Evolutionary conservation across 1,140 invertebrate species (phyloP), one percentile per base, ranked within the genome.

Genomic region (Sycophila sp.): DNA sequence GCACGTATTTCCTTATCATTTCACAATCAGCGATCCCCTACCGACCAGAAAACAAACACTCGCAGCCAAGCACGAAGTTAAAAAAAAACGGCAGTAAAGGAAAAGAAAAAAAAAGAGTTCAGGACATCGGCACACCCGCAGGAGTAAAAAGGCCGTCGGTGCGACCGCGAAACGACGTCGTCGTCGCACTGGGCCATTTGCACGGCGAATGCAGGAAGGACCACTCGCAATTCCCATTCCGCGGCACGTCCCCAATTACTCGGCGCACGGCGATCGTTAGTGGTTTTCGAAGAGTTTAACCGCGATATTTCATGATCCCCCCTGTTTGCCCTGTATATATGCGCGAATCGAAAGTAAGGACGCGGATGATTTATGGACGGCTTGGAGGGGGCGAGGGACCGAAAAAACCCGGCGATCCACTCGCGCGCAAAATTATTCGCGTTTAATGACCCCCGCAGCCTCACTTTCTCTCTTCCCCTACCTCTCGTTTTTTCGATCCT

Each of bases 181-280:
- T n/a, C n/a, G n/a, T n/a, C n/a, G n/a, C n/a, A n/a, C 38, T 38
- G 17, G 22, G 17, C 56, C 34, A 59, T 60, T 60, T 45, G 19
- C 58, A 38, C 30, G 17, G 38, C 49, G 73, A 63, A 65, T 73
- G 75, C 63, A 40, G 51, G 24, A 30, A 32, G 19, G 49, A 34
- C 28, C 32, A 49, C 38, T 49, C 73, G 74, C 66, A 70, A 73
- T 72, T 67, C 32, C 34, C 67, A 49, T 71, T 60, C 56, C 73
- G 62, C 69, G 49, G 69, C 70, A 63, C 73, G 26, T 62, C 34
- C 75, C 75, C 76, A 77, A 76, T 76, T 76, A 76, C 73, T 69
- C 47, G 65, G 32, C 13, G 68, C 68, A 69, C 68, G 69, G 62
- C 45, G 26, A 63, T 76, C 75, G 73, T 77, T 77, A 76, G 69